Conservation (phyloP, 1,140 invertebrate species). For the Antheraea mylitta region DNA sequence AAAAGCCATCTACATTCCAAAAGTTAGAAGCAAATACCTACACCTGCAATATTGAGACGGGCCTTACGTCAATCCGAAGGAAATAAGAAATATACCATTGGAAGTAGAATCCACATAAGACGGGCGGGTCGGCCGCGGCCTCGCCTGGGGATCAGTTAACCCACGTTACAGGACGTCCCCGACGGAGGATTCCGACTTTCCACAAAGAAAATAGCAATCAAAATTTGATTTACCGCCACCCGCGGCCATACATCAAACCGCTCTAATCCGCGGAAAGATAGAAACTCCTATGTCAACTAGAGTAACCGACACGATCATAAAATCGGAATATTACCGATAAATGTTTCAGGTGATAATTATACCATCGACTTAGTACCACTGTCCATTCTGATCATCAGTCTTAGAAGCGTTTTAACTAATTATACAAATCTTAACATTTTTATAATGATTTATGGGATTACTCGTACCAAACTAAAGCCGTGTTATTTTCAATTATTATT, state of each 20-base stretch:
- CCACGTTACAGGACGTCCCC: conserved; percentile 61
- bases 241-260: conserved; percentile 72
- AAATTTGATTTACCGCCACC: conserved; percentile 78
- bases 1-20: neutral
- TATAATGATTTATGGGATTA: no score
- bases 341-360: no score
- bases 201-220: conserved; percentile 77
- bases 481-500: no score
- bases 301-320: neutral
- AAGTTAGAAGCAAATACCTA: neutral
- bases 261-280: conserved; percentile 66
- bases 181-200: conserved; percentile 62
- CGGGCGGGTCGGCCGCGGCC: conserved; percentile 28
- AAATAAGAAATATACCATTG: conserved; percentile 34
- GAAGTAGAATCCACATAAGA: conserved; percentile 55
- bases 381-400: no score
- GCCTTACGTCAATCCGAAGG: conserved; percentile 36
- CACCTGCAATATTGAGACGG: neutral
- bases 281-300: conserved; percentile 23
- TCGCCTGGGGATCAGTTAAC: conserved; percentile 70
- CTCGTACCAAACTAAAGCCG: no score
- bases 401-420: no score
- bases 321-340: neutral
- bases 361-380: no score
- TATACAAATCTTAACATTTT: no score